These are phyloP conservation scores for Pachypanchax playfairii DNA, from an alignment of 2,113 vertebrate species.

Conservation along the genomic window DNA sequence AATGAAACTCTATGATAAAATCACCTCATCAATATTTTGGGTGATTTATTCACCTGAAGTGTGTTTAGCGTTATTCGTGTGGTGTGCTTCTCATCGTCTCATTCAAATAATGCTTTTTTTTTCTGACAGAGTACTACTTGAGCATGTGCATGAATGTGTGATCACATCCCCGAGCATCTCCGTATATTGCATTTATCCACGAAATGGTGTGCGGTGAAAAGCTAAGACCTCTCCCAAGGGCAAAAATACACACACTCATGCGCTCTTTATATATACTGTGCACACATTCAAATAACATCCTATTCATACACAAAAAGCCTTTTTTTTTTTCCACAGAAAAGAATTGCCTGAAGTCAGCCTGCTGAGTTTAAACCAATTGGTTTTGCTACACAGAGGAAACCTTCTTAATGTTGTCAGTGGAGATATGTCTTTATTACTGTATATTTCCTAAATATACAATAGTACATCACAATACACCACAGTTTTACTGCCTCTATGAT, in stretches of 20 bases:
- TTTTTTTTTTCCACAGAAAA: slow-evolving; percentile 9
- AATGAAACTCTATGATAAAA: too few relatives aligned
- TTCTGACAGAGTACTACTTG: slow-evolving; percentile 11
- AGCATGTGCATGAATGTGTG: slow-evolving; percentile 18
- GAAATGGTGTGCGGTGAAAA: slow-evolving; percentile 22
- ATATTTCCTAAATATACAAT: background rate
- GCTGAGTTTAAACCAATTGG: slow-evolving; percentile 14
- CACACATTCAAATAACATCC: background rate
- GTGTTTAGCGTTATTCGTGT: too few relatives aligned
- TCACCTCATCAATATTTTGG: too few relatives aligned
- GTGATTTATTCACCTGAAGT: too few relatives aligned
- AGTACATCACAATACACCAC: background rate
- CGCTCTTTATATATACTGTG: background rate
- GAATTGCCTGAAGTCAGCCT: slow-evolving; percentile 16
- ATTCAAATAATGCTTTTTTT: slow-evolving; percentile 23
- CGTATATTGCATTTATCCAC: slow-evolving; percentile 35
- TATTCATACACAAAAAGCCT: background rate
- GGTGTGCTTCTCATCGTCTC: slow-evolving; percentile 22
- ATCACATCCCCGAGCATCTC: slow-evolving; percentile 9
- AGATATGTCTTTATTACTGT: background rate
- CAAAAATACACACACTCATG: background rate
- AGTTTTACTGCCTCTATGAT: too few relatives aligned
- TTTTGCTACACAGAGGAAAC: slow-evolving; percentile 10
- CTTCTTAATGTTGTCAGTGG: background rate
- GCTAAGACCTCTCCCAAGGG: background rate